These are phyloP conservation scores for Pelecanus crispus DNA, from an alignment of 2,113 vertebrate species.

Conservation along the genomic window DNA sequence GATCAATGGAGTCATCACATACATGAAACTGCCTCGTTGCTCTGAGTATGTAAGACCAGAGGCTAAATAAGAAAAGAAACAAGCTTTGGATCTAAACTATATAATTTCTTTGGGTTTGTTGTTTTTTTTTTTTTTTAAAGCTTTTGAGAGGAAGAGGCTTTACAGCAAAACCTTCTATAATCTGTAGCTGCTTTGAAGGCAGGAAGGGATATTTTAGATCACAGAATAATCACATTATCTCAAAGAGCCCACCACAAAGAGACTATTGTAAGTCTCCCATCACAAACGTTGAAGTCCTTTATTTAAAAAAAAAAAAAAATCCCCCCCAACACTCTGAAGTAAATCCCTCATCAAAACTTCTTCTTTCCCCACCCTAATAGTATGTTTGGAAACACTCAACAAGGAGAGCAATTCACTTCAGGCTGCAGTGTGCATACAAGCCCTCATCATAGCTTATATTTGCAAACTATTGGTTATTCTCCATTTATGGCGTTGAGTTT, in stretches of 20 bases:
- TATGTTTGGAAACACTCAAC: not conserved
- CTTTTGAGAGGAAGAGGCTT: not conserved
- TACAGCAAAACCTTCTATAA: not conserved
- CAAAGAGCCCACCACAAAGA: not conserved
- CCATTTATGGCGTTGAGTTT: not conserved
- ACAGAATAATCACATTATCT: not conserved
- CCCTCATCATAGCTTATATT: not conserved
- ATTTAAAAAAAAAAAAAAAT: not conserved
- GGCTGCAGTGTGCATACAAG: not conserved
- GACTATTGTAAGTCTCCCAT: not conserved
- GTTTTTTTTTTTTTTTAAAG: not conserved
- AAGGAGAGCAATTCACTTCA: not conserved
- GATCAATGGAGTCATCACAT: no score
- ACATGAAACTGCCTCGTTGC: fast-evolving
- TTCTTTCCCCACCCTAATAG: not conserved
- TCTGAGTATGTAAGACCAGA: not conserved
- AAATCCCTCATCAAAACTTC: not conserved
- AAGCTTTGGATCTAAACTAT: not conserved
- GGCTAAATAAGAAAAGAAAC: not conserved
- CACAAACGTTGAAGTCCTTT: not conserved
- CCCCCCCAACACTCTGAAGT: not conserved
- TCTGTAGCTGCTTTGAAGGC: not conserved
- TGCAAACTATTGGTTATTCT: not conserved
- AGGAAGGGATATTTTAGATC: not conserved
- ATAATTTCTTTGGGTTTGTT: not conserved